Conservation (phyloP, 2,888 invertebrate species). For the Arge pagana region DNA sequence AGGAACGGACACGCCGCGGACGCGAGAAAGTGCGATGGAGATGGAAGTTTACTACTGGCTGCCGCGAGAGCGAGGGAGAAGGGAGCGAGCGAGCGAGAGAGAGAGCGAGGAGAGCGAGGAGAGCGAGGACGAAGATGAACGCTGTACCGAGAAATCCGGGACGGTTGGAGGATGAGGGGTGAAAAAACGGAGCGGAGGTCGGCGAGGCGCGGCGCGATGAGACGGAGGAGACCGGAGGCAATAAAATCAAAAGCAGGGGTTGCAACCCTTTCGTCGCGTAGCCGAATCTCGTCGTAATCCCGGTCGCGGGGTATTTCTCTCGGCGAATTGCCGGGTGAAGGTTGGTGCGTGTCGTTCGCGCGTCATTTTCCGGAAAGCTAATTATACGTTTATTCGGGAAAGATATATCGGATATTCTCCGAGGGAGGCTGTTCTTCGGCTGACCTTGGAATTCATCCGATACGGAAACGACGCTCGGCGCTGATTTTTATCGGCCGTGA, state of each 20-base stretch:
- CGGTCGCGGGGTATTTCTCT: constrained; percentile 31
- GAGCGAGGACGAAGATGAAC: constrained; percentile 38
- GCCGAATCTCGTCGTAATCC: constrained; percentile 50
- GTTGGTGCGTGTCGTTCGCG: constrained; percentile 43
- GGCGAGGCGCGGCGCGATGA: constrained; percentile 23
- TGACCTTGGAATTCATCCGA: too few species aligned
- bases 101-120: constrained; percentile 30
- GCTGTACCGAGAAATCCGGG: not conserved
- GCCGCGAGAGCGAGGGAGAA: constrained; percentile 1
- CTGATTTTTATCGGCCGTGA: too few species aligned
- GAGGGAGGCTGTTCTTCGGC: too few species aligned
- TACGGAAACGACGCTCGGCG: too few species aligned
- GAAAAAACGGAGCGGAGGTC: constrained; percentile 22
- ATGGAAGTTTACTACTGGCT: not conserved
- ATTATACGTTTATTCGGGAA: constrained; percentile 47
- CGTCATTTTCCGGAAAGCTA: constrained; percentile 43
- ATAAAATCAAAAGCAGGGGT: constrained; percentile 52
- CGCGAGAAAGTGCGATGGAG: constrained; percentile 25
- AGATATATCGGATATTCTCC: too few species aligned
- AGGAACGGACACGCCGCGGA: constrained; percentile 33
- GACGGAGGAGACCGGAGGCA: constrained; percentile 36
- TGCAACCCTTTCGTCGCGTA: constrained; percentile 49
- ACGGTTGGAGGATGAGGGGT: not conserved
- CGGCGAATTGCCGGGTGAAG: not conserved
- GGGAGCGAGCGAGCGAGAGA: constrained; percentile 26